Base-by-base conservation (phyloP, 2,113 vertebrate species). In the Sclerurus mexicanus region DNA sequence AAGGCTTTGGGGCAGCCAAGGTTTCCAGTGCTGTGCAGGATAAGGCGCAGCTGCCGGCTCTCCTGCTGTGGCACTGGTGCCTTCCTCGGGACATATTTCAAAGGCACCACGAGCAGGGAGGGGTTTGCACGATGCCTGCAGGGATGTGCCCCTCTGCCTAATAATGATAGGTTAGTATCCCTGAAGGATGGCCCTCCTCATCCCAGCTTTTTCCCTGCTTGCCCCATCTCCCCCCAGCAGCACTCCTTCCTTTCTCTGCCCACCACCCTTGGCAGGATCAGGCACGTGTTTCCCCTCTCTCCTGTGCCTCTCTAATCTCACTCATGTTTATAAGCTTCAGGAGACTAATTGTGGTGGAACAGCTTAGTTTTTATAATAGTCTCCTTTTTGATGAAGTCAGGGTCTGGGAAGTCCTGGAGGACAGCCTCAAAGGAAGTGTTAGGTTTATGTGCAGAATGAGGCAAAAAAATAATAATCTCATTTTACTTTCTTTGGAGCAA, bases 341-440 rank as follows among this genome's bases (percentile, higher is more conserved):
- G 93, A 87, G 84, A 85, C 53, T 14, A 12, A 3, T 73, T 82
- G 77, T 49, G 46, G 53, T 71, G 49, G 30, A 95, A 74, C 31
- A 44, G 85, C 63, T 94, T 59, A 6, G 22, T n/a, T 94, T 90
- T 90, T 77, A 0, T 33, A 63, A 69, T 93, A 73, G 88, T 92
- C 72, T 80, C 42, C 47, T 76, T 86, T 91, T 76, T 91, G 87
- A 91, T 94, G 66, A 89, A 89, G 81, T 93, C 86, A 59, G 74
- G 47, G 82, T 66, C 76, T 87, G 90, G 46, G 59, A 83, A 91
- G 42, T 74, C 89, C 95, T 83, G 6, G 3, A 69, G 82, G 94
- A 89, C 71, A 39, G 85, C 79, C 90, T 96, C 87, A 85, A 74
- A 96, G 94, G 93, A 91, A 90, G 82, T 73, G 67, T 93, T 80